Evolutionary conservation across 92 coral and sea anemone species (phyloP).

Genomic region (Zoanthus sansibaricus): DNA sequence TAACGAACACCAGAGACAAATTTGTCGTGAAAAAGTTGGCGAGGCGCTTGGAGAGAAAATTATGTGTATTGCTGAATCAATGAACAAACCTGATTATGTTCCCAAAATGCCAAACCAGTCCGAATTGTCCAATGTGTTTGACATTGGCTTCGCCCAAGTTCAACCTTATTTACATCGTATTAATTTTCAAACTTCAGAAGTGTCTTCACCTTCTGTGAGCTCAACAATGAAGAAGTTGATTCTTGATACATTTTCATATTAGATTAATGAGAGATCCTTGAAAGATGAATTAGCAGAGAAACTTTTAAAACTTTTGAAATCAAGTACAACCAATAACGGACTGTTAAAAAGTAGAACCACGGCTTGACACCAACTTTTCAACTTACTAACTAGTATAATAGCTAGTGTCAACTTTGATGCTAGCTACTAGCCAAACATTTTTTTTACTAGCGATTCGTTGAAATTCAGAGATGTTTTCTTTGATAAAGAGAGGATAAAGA

Average conservation of each 20-base stretch:
- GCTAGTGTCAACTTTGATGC: too few species aligned
- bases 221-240: conserved; percentile 90
- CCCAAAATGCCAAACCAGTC: conserved; percentile 98
- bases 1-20: conserved; percentile 92
- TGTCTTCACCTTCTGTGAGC: conserved; percentile 82
- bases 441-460: too few species aligned
- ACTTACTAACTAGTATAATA: too few species aligned
- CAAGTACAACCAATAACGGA: too few species aligned
- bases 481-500: too few species aligned
- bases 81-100: conserved; percentile 94
- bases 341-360: too few species aligned
- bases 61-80: conserved; percentile 91
- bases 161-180: conserved; percentile 90
- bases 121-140: conserved; percentile 91
- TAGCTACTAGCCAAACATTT: too few species aligned
- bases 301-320: too few species aligned
- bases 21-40: conserved; percentile 93
- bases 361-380: too few species aligned
- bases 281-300: background rate
- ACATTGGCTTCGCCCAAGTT: conserved; percentile 77
- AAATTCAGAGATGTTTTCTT: too few species aligned
- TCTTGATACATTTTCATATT: conserved; percentile 92
- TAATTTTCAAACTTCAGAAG: conserved; percentile 86
- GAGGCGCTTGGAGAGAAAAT: conserved; percentile 93
- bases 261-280: background rate